A percentile compares a stretch with the other conserved stretches of the same genome.
Evolutionary conservation across 2,113 vertebrate genomes (phyloP).

Genomic region (Poicephalus gulielmi): DNA sequence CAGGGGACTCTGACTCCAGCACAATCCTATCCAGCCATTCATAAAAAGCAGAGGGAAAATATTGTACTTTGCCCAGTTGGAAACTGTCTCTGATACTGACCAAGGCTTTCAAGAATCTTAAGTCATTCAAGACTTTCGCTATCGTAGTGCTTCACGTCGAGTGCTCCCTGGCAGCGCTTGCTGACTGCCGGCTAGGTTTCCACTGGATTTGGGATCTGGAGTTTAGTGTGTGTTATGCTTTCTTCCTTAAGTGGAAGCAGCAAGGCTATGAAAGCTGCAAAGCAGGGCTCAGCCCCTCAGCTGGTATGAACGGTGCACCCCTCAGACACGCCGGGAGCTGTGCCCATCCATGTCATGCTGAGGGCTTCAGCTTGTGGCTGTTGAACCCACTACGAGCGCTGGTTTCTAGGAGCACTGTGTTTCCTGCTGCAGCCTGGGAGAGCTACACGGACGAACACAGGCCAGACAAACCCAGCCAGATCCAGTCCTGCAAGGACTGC

Average conservation of each 20-base stretch:
- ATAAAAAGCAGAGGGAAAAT: slow-evolving; percentile 76
- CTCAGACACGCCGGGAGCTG: accelerated
- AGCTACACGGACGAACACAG: background rate
- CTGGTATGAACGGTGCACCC: background rate
- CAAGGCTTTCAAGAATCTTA: slow-evolving; percentile 40
- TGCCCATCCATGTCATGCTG: background rate
- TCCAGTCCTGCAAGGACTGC: background rate
- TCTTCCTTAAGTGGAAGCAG: slow-evolving; percentile 20
- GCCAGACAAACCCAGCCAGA: background rate
- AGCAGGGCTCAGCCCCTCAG: background rate
- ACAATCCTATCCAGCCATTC: slow-evolving; percentile 74
- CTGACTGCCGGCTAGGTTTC: background rate
- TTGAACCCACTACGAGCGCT: background rate
- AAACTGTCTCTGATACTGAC: slow-evolving; percentile 44
- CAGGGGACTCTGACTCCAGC: slow-evolving; percentile 57
- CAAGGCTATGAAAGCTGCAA: background rate
- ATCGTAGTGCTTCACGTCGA: background rate
- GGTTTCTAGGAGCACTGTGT: background rate
- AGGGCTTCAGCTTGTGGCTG: background rate
- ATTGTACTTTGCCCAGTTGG: slow-evolving; percentile 56
- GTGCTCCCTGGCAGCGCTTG: background rate
- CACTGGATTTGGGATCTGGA: background rate
- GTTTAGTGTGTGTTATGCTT: background rate
- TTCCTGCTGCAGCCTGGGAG: background rate
- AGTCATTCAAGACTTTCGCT: slow-evolving; percentile 33